Evolutionary conservation across 92 coral and sea anemone species (phyloP).

Genomic region (Micromussa lordhowensis): DNA sequence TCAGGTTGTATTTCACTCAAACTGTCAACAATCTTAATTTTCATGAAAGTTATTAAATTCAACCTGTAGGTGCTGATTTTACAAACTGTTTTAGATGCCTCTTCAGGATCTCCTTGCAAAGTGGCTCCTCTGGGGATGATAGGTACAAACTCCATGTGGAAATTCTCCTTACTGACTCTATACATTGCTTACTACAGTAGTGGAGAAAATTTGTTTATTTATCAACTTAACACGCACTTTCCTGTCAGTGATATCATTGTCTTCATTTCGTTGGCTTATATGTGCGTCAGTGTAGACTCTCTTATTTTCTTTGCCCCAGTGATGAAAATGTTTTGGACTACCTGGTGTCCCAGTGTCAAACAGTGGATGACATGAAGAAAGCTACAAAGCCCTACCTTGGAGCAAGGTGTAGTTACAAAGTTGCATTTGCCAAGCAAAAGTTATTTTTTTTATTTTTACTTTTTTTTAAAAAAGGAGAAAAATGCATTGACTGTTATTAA

Average conservation of each 20-base stretch:
- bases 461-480: no score
- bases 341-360: constrained; percentile 83
- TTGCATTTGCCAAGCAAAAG: no score
- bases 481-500: no score
- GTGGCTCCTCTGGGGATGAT: constrained; percentile 15
- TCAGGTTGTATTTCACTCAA: background rate
- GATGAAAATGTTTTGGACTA: constrained; percentile 71
- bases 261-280: background rate
- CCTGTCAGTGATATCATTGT: background rate
- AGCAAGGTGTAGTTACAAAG: constrained; percentile 21
- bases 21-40: background rate
- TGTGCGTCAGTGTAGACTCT: background rate
- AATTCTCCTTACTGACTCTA: background rate
- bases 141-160: background rate
- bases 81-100: constrained; percentile 79
- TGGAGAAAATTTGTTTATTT: background rate
- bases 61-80: constrained; percentile 77
- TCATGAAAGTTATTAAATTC: background rate
- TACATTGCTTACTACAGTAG: background rate
- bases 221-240: no score
- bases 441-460: no score
- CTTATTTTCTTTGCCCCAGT: constrained; percentile 17
- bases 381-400: constrained; percentile 38
- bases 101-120: constrained; percentile 36
- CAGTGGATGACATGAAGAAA: constrained; percentile 74